A percentile compares a stretch with the other conserved stretches of the same genome.
Evolutionary conservation across 2,113 vertebrate genomes (phyloP).

Genomic region (Cyanoderma ruficeps): DNA sequence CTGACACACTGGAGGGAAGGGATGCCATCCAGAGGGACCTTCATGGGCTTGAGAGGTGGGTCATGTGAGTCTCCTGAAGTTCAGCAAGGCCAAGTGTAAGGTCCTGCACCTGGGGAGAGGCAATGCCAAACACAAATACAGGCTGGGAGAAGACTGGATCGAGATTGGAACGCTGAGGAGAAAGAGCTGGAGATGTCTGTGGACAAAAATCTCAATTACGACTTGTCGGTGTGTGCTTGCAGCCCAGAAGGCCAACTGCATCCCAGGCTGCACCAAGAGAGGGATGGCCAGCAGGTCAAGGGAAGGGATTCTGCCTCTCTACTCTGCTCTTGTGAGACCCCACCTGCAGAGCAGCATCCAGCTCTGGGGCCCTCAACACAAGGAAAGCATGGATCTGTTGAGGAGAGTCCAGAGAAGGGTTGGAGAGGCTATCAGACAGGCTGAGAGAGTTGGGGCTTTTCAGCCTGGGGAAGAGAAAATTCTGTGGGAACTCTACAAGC

Average conservation of each 20-base stretch:
- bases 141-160: background rate
- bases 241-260: background rate
- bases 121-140: background rate
- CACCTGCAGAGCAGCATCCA: background rate
- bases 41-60: background rate
- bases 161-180: background rate
- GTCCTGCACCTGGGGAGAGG: background rate
- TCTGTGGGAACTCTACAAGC: background rate
- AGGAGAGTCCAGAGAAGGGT: background rate
- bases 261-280: background rate
- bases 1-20: background rate
- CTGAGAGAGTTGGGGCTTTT: background rate
- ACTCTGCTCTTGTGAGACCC: background rate
- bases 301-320: background rate
- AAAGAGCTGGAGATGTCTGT: background rate
- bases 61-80: no score
- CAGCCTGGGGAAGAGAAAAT: background rate
- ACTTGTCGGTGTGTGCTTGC: rapidly evolving
- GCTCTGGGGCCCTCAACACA: background rate
- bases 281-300: background rate
- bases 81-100: background rate
- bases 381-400: background rate
- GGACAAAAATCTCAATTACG: background rate
- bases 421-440: background rate
- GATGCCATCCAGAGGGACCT: background rate